Conservation (phyloP, 2,888 invertebrate species). For the Pediacus dermestoides region DNA sequence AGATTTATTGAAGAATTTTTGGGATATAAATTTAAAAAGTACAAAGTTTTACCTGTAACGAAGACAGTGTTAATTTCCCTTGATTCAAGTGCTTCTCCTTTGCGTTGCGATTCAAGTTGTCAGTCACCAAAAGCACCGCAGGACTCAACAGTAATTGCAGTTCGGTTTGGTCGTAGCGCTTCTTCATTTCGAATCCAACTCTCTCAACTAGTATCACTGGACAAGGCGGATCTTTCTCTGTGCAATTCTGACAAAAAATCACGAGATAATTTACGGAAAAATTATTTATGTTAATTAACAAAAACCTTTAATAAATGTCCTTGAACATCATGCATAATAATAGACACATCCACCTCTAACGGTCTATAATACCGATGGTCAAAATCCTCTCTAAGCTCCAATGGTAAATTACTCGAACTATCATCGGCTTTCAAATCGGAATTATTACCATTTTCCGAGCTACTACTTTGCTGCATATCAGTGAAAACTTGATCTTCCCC, state of each 20-base stretch:
- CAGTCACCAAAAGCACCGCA: slow-evolving; percentile 75
- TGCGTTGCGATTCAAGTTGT: slow-evolving; percentile 66
- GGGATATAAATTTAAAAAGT: slow-evolving; percentile 1
- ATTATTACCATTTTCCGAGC: slow-evolving; percentile 47
- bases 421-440: slow-evolving; percentile 63
- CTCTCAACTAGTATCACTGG: slow-evolving; percentile 85
- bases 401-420: slow-evolving; percentile 58
- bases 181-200: slow-evolving; percentile 96
- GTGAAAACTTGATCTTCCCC: slow-evolving; percentile 94
- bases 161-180: slow-evolving; percentile 85
- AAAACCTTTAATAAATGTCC: slow-evolving; percentile 81
- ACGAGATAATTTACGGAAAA: slow-evolving; percentile 6
- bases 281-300: slow-evolving; percentile 3
- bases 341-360: slow-evolving; percentile 84
- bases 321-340: slow-evolving; percentile 93
- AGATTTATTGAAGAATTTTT: not conserved
- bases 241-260: slow-evolving; percentile 65
- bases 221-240: slow-evolving; percentile 85
- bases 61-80: slow-evolving; percentile 81
- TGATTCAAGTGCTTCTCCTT: slow-evolving; percentile 73
- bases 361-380: slow-evolving; percentile 88
- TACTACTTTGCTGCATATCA: slow-evolving; percentile 72
- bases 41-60: slow-evolving; percentile 62
- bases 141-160: slow-evolving; percentile 88
- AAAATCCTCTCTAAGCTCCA: slow-evolving; percentile 78